phyloP scores from a whole-genome alignment of 2,113 vertebrate genomes.

The Anser cygnoides region DNA sequence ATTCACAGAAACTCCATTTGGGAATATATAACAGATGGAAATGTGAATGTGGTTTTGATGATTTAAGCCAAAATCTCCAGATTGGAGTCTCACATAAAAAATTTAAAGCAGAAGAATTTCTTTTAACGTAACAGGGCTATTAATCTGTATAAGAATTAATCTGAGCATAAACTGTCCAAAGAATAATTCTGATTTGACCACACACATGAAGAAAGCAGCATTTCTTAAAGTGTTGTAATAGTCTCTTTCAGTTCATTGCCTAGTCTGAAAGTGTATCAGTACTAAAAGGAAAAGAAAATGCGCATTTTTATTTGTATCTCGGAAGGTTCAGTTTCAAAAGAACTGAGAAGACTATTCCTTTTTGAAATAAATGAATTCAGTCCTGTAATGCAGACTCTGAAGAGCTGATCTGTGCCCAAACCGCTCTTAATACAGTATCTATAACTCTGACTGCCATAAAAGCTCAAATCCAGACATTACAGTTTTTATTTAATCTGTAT shows the following conservation, averaged over 20 bases:
- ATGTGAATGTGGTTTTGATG: background rate
- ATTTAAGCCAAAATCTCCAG: background rate
- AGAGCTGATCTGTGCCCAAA: background rate
- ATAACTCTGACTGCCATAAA: background rate
- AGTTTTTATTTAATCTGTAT: slow-evolving; percentile 23
- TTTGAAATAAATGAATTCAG: background rate
- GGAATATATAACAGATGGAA: background rate
- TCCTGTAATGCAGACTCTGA: background rate
- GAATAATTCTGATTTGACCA: background rate
- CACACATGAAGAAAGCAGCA: background rate
- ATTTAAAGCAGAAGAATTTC: background rate
- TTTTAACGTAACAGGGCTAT: background rate
- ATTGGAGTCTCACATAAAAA: background rate
- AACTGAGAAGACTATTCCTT: background rate
- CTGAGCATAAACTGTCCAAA: background rate
- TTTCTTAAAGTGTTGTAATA: background rate
- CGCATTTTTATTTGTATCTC: background rate
- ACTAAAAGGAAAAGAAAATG: background rate
- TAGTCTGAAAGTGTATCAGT: background rate
- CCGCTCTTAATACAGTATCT: background rate
- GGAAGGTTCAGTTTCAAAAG: background rate
- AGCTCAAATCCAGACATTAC: background rate
- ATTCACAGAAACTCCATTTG: background rate
- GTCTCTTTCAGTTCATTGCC: background rate
- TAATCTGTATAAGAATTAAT: background rate